Percentiles rank a stretch among this genome's conserved stretches.
phyloP scores from a whole-genome alignment of 2,113 vertebrate species.

The Thomomys bottae region DNA sequence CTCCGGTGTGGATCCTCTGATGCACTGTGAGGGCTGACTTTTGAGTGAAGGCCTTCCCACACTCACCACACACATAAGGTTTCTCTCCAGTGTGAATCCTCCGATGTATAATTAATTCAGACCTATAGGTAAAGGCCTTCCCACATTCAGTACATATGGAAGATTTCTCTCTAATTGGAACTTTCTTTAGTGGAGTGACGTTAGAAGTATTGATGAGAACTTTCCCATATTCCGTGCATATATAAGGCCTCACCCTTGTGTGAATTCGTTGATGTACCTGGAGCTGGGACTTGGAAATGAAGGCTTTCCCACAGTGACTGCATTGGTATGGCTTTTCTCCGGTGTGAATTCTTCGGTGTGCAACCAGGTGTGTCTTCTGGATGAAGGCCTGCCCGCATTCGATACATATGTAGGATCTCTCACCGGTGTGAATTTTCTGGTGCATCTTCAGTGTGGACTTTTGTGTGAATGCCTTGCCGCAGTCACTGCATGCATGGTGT shows the following conservation, averaged over 20 bases:
- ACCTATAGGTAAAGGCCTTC: constrained; percentile 83
- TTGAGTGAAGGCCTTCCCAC: constrained; percentile 80
- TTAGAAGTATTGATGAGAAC: constrained; percentile 61
- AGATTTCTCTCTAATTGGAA: constrained; percentile 80
- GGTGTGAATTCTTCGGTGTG: constrained; percentile 78
- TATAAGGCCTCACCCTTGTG: constrained; percentile 65
- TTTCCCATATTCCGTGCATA: constrained; percentile 62
- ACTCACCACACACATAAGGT: constrained; percentile 80
- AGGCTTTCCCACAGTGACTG: constrained; percentile 71
- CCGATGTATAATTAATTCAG: constrained; percentile 81
- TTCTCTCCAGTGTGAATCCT: constrained; percentile 83
- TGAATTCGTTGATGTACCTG: constrained; percentile 65
- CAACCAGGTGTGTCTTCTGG: constrained; percentile 76
- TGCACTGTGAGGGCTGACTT: constrained; percentile 81
- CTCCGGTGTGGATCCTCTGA: constrained; percentile 75
- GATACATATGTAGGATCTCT: constrained; percentile 77
- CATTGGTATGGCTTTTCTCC: constrained; percentile 79
- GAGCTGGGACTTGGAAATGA: constrained; percentile 66
- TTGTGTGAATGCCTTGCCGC: constrained; percentile 76
- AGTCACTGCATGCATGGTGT: constrained; percentile 57
- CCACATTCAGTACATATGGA: constrained; percentile 81
- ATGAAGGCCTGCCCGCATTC: constrained; percentile 80
- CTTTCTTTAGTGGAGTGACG: constrained; percentile 60
- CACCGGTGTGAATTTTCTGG: constrained; percentile 79
- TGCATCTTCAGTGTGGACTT: constrained; percentile 76